Evolutionary conservation across 2,113 vertebrate genomes (phyloP).

Genomic region (Menidia beryllina): DNA sequence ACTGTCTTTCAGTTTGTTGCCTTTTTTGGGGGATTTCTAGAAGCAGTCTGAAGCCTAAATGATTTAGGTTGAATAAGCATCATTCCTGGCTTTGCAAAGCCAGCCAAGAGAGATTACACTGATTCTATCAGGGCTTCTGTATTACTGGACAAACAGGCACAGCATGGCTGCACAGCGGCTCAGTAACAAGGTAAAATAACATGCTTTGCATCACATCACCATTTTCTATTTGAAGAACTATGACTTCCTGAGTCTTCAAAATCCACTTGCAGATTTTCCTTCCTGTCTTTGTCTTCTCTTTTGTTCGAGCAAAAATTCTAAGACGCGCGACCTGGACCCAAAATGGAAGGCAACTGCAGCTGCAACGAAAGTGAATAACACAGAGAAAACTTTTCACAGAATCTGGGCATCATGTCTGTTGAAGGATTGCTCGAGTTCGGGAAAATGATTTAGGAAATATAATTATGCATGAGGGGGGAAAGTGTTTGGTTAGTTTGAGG

Average conservation of each 20-base stretch:
- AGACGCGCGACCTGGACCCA: slow-evolving; percentile 9
- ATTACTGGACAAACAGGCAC: slow-evolving; percentile 16
- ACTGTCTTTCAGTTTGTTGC: slow-evolving; percentile 14
- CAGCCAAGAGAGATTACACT: slow-evolving; percentile 20
- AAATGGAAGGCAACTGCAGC: slow-evolving; percentile 8
- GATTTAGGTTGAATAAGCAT: slow-evolving; percentile 14
- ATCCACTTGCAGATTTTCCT: slow-evolving; percentile 24
- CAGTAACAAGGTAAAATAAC: not conserved
- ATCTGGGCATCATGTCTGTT: not conserved
- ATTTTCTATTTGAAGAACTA: slow-evolving; percentile 28
- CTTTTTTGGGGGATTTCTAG: slow-evolving; percentile 51
- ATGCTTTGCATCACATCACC: slow-evolving; percentile 23
- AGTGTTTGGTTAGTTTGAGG: too few relatives aligned
- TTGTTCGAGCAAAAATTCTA: slow-evolving; percentile 1
- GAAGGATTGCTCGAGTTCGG: not conserved
- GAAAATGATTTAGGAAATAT: too few relatives aligned
- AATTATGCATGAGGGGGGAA: too few relatives aligned
- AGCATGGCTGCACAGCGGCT: not conserved
- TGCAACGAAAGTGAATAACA: not conserved
- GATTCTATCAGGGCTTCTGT: slow-evolving; percentile 24
- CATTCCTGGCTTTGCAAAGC: slow-evolving; percentile 11
- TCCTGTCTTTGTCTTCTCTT: slow-evolving; percentile 56
- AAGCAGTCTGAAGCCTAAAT: slow-evolving; percentile 25
- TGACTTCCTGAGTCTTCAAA: slow-evolving; percentile 53
- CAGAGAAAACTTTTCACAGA: not conserved